Percentiles rank a stretch among this genome's conserved stretches.
phyloP scores from a whole-genome alignment of 2,113 vertebrate genomes.

The Lophura nycthemera region DNA sequence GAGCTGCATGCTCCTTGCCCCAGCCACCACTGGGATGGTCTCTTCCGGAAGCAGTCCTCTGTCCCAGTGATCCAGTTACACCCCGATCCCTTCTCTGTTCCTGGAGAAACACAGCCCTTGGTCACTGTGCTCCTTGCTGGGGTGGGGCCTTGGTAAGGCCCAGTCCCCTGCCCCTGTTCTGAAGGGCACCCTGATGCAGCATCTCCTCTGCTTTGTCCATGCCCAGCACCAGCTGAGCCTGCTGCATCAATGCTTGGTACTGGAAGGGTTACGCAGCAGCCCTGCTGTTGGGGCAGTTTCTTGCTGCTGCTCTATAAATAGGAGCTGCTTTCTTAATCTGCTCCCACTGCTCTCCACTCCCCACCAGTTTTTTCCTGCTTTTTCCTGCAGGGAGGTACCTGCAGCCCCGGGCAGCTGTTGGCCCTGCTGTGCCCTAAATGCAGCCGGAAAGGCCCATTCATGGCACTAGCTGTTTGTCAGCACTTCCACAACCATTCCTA shows the following conservation, averaged over 20 bases:
- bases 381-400: slow-evolving; percentile 59
- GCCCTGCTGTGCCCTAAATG: background rate
- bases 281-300: slow-evolving; percentile 43
- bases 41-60: background rate
- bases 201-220: background rate
- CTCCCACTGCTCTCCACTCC: slow-evolving; percentile 60
- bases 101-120: background rate
- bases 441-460: background rate
- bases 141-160: background rate
- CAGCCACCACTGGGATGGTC: background rate
- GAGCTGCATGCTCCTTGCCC: background rate
- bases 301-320: slow-evolving; percentile 69
- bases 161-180: background rate
- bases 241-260: background rate
- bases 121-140: background rate
- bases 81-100: background rate
- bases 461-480: background rate
- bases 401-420: background rate
- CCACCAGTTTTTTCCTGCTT: slow-evolving; percentile 75
- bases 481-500: background rate
- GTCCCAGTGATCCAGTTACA: background rate
- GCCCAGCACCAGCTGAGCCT: background rate
- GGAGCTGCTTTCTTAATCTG: slow-evolving; percentile 74
- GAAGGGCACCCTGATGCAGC: rapidly evolving
- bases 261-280: slow-evolving; percentile 39